phyloP scores from a whole-genome alignment of 2,113 vertebrate species.

The Dipodomys ordii region DNA sequence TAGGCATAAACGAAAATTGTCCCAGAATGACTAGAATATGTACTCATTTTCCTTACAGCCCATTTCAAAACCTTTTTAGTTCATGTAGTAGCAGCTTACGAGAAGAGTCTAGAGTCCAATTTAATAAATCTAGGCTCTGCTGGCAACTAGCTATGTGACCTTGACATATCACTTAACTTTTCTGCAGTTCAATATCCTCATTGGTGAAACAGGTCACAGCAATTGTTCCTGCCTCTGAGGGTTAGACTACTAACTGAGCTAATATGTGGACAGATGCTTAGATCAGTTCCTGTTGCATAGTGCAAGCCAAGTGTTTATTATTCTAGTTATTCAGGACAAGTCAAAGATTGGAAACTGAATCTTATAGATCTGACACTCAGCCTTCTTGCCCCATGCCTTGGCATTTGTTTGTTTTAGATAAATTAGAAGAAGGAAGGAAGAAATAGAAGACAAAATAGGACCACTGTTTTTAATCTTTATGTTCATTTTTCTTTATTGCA shows the following conservation, averaged over 20 bases:
- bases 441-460: background rate
- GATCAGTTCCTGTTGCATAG: background rate
- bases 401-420: background rate
- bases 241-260: background rate
- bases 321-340: conserved; percentile 5
- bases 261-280: background rate
- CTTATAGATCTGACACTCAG: background rate
- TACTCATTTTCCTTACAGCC: background rate
- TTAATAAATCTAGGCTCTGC: conserved; percentile 18
- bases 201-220: background rate
- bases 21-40: background rate
- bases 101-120: background rate
- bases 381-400: background rate
- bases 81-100: background rate
- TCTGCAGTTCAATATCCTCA: background rate
- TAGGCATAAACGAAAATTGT: background rate
- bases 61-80: conserved; percentile 1
- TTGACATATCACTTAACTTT: conserved; percentile 17
- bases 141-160: background rate
- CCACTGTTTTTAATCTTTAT: conserved; percentile 10
- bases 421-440: background rate
- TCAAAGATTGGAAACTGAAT: background rate
- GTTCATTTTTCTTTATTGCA: conserved; percentile 36
- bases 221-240: background rate
- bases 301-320: background rate